phyloP scores from a whole-genome alignment of 2,113 vertebrate species.

The Antechinus stuartii region DNA sequence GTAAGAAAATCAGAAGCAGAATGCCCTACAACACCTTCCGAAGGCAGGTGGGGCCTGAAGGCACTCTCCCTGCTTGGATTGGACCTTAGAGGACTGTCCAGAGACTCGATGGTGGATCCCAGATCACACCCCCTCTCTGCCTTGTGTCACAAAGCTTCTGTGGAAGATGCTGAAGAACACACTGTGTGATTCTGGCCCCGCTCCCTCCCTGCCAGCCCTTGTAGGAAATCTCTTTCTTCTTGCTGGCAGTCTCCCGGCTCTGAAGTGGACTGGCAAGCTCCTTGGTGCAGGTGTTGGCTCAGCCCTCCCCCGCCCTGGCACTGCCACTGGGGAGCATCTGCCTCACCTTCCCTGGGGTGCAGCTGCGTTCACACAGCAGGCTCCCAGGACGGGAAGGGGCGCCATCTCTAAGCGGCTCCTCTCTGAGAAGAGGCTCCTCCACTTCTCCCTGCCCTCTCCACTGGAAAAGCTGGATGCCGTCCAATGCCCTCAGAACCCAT shows the following conservation, averaged over 20 bases:
- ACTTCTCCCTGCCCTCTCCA: not conserved
- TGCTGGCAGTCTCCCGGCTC: not conserved
- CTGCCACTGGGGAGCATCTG: not conserved
- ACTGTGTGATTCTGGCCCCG: not conserved
- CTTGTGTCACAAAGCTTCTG: not conserved
- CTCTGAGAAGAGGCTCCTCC: not conserved
- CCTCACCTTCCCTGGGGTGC: not conserved
- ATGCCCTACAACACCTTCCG: not conserved
- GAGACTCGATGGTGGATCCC: not conserved
- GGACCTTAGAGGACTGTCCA: not conserved
- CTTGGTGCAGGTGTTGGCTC: not conserved
- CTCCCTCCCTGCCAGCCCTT: not conserved
- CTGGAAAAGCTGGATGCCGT: not conserved
- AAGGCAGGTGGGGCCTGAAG: not conserved
- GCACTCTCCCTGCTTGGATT: not conserved
- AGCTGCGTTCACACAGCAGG: not conserved
- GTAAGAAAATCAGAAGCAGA: not conserved
- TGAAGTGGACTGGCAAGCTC: constrained; percentile 3
- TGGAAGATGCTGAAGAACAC: not conserved
- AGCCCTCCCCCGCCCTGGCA: not conserved
- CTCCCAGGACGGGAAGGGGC: not conserved
- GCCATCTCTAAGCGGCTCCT: not conserved
- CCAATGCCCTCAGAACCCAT: constrained; percentile 1
- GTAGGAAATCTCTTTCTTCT: constrained; percentile 1
- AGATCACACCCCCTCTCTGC: rapidly evolving